Evolutionary conservation across 1,140 invertebrate genomes (phyloP).

Genomic region (Copidosoma floridanum): DNA sequence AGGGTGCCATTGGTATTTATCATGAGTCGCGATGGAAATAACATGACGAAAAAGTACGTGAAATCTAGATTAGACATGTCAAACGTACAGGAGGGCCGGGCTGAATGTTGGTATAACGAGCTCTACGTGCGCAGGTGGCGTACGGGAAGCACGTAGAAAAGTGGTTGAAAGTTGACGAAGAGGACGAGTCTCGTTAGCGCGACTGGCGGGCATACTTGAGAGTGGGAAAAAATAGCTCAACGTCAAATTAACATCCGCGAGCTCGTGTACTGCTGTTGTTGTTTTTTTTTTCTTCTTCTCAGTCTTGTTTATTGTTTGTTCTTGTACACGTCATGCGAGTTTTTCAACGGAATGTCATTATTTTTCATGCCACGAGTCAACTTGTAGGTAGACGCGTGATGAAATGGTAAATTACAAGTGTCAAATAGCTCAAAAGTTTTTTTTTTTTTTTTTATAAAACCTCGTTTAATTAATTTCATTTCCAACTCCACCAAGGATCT

Average conservation of each 20-base stretch:
- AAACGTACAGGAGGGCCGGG: slow-evolving; percentile 3
- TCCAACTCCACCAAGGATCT: no score
- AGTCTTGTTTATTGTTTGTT: not conserved
- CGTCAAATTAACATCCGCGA: slow-evolving; percentile 34
- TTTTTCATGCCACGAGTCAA: no score
- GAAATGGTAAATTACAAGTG: no score
- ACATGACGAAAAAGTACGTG: not conserved
- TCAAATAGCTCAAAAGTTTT: no score
- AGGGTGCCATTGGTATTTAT: no score
- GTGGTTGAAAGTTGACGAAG: not conserved
- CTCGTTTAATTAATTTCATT: no score
- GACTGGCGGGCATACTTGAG: slow-evolving; percentile 14
- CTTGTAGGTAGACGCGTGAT: no score
- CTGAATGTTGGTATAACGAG: slow-evolving; percentile 2
- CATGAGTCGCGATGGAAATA: no score
- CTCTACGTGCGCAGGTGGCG: slow-evolving; percentile 3
- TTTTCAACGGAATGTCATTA: no score
- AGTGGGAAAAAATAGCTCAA: not conserved
- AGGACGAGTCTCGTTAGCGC: slow-evolving; percentile 34
- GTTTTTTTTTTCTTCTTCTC: not conserved
- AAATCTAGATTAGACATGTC: slow-evolving; percentile 6
- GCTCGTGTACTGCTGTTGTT: not conserved
- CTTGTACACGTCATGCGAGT: not conserved
- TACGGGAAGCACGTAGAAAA: slow-evolving; percentile 3
- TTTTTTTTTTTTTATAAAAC: no score